Percentiles rank a stretch among this genome's conserved stretches.
These are phyloP conservation scores for Thymallus thymallus DNA, from an alignment of 2,113 vertebrate genomes.

Conservation along the genomic window DNA sequence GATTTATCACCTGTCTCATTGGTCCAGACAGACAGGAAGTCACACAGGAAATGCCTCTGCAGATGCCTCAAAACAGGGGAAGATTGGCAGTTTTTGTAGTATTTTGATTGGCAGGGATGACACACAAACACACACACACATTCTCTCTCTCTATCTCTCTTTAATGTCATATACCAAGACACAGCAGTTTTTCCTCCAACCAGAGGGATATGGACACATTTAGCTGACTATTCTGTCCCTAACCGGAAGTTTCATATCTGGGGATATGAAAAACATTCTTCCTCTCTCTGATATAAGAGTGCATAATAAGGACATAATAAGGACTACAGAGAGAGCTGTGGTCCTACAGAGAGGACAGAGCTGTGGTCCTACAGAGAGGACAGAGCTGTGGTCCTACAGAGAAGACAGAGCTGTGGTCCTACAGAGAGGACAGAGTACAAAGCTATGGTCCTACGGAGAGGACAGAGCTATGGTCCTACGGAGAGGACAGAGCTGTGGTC, in stretches of 20 bases:
- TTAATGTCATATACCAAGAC: neutral
- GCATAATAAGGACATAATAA: neutral
- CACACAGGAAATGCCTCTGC: slow-evolving; percentile 43
- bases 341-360: no score
- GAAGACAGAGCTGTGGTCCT: no score
- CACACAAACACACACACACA: neutral
- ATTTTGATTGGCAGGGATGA: neutral
- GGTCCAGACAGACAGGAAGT: slow-evolving; percentile 38
- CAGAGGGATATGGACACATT: no score
- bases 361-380: no score
- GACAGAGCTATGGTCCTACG: no score
- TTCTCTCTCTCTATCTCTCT: neutral
- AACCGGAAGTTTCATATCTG: neutral
- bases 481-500: no score
- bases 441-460: no score
- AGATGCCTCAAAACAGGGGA: slow-evolving; percentile 30
- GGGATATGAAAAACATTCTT: neutral
- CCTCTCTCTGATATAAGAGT: neutral
- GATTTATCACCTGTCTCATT: neutral
- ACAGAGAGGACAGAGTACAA: no score
- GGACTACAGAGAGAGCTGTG: no score
- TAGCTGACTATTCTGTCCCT: neutral
- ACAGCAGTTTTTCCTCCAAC: neutral
- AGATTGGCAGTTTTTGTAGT: neutral
- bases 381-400: no score